These are phyloP conservation scores for Procambarus virginalis DNA, from an alignment of 1,140 invertebrate genomes.

Conservation along the genomic window DNA sequence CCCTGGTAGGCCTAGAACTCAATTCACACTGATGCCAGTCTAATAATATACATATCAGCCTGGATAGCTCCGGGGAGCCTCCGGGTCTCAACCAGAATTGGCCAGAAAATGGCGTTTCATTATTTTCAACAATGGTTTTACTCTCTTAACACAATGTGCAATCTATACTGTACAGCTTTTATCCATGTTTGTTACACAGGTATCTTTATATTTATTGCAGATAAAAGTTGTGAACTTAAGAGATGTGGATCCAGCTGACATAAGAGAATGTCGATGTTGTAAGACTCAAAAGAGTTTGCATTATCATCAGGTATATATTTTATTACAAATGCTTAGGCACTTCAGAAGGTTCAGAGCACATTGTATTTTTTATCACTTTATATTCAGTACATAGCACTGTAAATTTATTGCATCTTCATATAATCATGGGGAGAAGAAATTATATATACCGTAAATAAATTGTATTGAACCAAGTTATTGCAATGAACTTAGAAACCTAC, in stretches of 20 bases:
- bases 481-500: background rate
- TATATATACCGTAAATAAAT: background rate
- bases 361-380: background rate
- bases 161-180: background rate
- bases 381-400: background rate
- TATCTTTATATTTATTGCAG: background rate
- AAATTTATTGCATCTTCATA: background rate
- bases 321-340: conserved; percentile 13
- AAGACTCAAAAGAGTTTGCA: background rate
- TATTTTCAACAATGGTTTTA: too few relatives aligned
- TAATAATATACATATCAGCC: too few relatives aligned
- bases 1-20: too few relatives aligned
- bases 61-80: too few relatives aligned
- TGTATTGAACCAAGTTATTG: background rate
- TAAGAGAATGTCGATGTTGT: background rate
- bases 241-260: background rate
- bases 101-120: too few relatives aligned
- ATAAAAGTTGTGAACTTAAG: background rate
- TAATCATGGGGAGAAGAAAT: background rate
- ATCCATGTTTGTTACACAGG: background rate
- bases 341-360: background rate
- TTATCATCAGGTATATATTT: conserved; percentile 16
- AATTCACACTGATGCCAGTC: too few relatives aligned
- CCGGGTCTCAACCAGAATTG: too few relatives aligned
- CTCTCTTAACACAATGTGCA: background rate